Percentiles rank a stretch among this genome's conserved stretches.
These are phyloP conservation scores for Andrena trimmerana DNA, from an alignment of 2,888 invertebrate genomes.

Conservation along the genomic window DNA sequence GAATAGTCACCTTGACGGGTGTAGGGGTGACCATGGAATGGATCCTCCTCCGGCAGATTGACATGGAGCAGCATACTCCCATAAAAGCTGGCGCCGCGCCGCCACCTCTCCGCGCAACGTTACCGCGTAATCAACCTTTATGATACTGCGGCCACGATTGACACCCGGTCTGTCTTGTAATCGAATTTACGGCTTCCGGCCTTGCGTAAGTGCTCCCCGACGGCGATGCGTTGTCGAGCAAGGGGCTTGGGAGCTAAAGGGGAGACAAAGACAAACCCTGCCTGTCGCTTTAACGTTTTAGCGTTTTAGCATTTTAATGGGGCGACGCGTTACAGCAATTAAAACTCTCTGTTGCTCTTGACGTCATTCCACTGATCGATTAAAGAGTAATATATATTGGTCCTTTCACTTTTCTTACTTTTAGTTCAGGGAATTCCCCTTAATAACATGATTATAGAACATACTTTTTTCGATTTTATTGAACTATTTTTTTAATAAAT, in stretches of 20 bases:
- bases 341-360: background rate
- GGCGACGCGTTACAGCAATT: background rate
- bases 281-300: constrained; percentile 6
- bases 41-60: constrained; percentile 36
- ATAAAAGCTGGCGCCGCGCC: constrained; percentile 29
- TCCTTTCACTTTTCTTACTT: no score
- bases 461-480: no score
- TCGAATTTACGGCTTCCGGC: constrained; percentile 82
- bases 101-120: constrained; percentile 40
- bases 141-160: constrained; percentile 75
- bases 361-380: background rate
- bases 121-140: constrained; percentile 58
- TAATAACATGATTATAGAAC: no score
- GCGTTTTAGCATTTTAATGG: background rate
- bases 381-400: no score
- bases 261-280: background rate
- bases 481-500: no score
- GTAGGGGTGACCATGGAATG: constrained; percentile 48
- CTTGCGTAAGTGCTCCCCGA: constrained; percentile 77
- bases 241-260: background rate
- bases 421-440: no score
- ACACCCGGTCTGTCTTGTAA: constrained; percentile 80
- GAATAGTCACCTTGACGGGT: constrained; percentile 49
- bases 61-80: constrained; percentile 56
- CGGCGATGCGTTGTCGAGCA: constrained; percentile 32